Evolutionary conservation across 2,797 vertebrate species (phyloP), one percentile per base, ranked within the genome.

Genomic region (Cheirogaleus major): DNA sequence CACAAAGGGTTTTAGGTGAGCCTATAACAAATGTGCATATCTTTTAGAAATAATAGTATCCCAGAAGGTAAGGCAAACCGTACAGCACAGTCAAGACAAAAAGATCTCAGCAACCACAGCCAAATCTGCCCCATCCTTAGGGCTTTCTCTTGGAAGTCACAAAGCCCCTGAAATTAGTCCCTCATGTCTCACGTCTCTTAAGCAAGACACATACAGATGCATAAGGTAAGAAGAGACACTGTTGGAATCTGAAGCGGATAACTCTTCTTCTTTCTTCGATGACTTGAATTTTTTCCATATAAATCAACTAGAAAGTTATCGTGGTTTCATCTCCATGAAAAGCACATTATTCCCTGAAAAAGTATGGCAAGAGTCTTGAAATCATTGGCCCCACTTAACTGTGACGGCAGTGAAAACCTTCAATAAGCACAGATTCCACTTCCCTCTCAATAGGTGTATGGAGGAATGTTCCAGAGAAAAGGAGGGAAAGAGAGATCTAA

Each of bases 391-490:
- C 30, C 38, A 69, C 27, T 18, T 57, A 93, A 78, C 43, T 18
- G 25, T 41, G 52, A 84, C 22, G 65, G 50, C 4, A 14, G 1
- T 35, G 32, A 90, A n/a, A 89, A 32, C 1, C 20, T 82, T 91
- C 59, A 82, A 84, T 70, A 79, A 93, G 30, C 79, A 80, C 13
- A 81, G 55, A 38, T 43, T 84, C 41, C 55, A 87, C 67, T 92
- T 95, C 48, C 73, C 27, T 55, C 50, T 90, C 22, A 8, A 20
- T 1, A 87, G 23, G 7, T 25, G 4, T 7, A 3, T n/a, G n/a
- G 32, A 86, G 79, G 95, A 95, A 80, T n/a, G 18, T 35, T 92
- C 41, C 59, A 61, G 59, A 69, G 57, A 63, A 67, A 82, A 95
- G 50, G 69, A 84, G 15, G 20, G 95, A 75, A n/a, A 2, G 12